Base-by-base conservation (phyloP, 2,797 vertebrate species). In the Macropus fuliginosus region DNA sequence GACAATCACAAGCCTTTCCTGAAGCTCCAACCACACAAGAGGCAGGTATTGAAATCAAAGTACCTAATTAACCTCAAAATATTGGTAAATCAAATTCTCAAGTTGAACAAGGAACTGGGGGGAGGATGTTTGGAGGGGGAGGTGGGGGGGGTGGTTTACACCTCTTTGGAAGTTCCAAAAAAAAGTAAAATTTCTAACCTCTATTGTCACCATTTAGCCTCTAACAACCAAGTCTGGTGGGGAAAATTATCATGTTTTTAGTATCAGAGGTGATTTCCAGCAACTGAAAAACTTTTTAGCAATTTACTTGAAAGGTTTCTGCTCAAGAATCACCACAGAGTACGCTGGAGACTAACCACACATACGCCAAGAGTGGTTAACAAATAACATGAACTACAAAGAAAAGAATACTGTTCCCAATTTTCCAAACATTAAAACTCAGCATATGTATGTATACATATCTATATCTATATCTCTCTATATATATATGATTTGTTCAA, bases 361-460 rank as follows among this genome's bases (percentile, higher is more conserved):
- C 91, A 56, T 18, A 92, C 1, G 54, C 91, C 54, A 21, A 55
- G 93, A 93, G 52, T 52, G 13, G 56, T 81, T 96, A 56, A 91
- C 31, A 91, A 92, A 13, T 94, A 81, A 62, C 87, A 96, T 94
- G 96, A 91, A 97, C 66, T 97, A 92, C 92, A 98, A 97, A 93
- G 90, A 14, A 93, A 96, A 46, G 93, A 95, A 94, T 96, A 95
- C 40, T 10, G 11, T 97, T 98, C 74, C 93, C 92, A 97, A 98
- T 29, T 94, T 98, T 92, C 46, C 52, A 98, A 98, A 96, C 92
- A 97, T 97, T 96, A 96, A 94, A 98, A 97, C 94, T 93, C 94
- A 34, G 55, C 93, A 97, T 92, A 92, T 96, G 97, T 93, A 96
- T 93, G 4, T 55, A 13, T 55, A 13, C 16, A 12, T 14, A 55